A percentile compares a stretch with the other conserved stretches of the same genome.
phyloP scores from a whole-genome alignment of 2,113 vertebrate genomes.

The Neodontobutis hainanensis region DNA sequence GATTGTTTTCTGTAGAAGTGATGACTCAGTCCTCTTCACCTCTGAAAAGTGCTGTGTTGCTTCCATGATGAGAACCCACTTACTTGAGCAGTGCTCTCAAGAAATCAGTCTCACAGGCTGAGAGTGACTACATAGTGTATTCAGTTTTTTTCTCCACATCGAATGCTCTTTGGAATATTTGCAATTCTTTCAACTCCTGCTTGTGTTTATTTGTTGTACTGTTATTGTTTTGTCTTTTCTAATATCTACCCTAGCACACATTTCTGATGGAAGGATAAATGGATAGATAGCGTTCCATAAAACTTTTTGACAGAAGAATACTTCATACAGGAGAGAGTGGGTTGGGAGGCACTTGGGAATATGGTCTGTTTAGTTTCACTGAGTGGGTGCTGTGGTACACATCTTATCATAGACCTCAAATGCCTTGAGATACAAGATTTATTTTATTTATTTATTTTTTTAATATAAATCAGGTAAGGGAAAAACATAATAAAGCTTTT shows the following conservation, averaged over 20 bases:
- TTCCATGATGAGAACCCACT: neutral
- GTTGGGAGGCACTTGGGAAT: conserved; percentile 4
- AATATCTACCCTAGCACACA: too few species aligned
- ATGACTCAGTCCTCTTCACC: neutral
- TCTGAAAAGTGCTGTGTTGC: conserved; percentile 6
- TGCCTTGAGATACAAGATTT: neutral
- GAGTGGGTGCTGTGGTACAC: neutral
- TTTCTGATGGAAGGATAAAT: too few species aligned
- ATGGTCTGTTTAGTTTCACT: neutral
- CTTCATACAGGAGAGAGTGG: neutral
- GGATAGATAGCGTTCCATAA: neutral
- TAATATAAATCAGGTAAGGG: too few species aligned
- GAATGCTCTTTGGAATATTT: too few species aligned
- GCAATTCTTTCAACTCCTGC: too few species aligned
- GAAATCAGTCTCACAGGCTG: too few species aligned
- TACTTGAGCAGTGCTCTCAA: too few species aligned
- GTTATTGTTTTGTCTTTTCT: too few species aligned
- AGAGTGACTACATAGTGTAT: too few species aligned
- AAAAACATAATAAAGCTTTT: conserved; percentile 1
- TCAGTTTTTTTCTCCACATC: too few species aligned
- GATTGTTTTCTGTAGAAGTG: conserved; percentile 13
- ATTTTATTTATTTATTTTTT: too few species aligned
- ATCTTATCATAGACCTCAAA: neutral
- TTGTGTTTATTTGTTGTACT: too few species aligned
- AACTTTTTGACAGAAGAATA: conserved; percentile 5